Evolutionary conservation across 1,140 invertebrate species (phyloP), one percentile per base, ranked within the genome.

Genomic region (Coenobita brevimanus): DNA sequence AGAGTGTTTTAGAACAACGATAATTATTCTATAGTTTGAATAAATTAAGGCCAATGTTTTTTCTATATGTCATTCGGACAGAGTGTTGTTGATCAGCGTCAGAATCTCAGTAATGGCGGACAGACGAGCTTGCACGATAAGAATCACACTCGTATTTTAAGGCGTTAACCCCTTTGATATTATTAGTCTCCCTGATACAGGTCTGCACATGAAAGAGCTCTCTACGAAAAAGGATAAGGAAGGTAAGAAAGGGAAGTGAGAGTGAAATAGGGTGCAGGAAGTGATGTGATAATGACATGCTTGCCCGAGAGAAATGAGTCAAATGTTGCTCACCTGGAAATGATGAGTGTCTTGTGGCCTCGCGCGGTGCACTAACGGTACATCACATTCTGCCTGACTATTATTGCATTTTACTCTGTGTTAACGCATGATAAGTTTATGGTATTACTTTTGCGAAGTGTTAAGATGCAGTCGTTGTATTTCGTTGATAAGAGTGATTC

Each of bases 71-170:
- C n/a, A 67, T 17, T 73, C 78, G 86, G 54, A 88, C 30, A 41
- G 17, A 75, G 86, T 88, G 86, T 88, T 88, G 85, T 71, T 81
- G 86, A 88, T 81, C 67, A 88, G 86, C 86, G 86, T 88, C 86
- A 88, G 86, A 88, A 81, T 81, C 86, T 81, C 78, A 88, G 86
- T 88, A 88, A 88, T 88, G 86, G 86, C 86, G 86, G 86, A 73
- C 38, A 60, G 46, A 46, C 17, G 67, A 67, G 64, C 71, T 73
- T 36, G 27, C 67, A 82, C 78, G 86, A 88, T 88, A 88, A 88
- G 86, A 82, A 88, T 60, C 86, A 81, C 57, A 67, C 41, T 43
- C 57, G 41, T 69, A 86, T 86, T 86, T 79, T 86, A 86, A 86
- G 73, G 62, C 76, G 33, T 46, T 78, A 67, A 79, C 60, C 60